Evolutionary conservation across 2,888 invertebrate species (phyloP).

Genomic region (Leptinotarsa haldemani): DNA sequence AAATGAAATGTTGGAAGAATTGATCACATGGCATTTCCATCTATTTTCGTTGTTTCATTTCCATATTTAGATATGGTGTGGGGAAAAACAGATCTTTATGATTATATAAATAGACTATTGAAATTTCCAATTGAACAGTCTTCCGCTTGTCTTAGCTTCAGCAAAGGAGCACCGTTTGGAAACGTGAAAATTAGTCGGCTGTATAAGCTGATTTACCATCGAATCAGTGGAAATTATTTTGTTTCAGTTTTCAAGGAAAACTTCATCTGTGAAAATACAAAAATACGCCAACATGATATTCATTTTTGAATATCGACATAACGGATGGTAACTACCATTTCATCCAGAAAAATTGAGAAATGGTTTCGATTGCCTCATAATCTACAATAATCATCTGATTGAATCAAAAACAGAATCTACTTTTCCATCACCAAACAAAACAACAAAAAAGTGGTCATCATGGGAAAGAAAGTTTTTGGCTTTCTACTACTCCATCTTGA

Average conservation of each 20-base stretch:
- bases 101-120: constrained; percentile 1
- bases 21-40: not conserved
- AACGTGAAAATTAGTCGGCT: not conserved
- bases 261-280: not conserved
- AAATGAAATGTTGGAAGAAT: constrained; percentile 5
- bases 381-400: too few species aligned
- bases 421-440: too few species aligned
- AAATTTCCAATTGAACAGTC: not conserved
- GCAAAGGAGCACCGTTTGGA: not conserved
- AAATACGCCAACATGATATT: too few species aligned
- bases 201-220: not conserved
- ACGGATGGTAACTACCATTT: too few species aligned
- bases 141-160: not conserved
- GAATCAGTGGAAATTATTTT: not conserved
- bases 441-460: too few species aligned
- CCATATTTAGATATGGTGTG: not conserved
- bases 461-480: too few species aligned
- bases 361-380: too few species aligned
- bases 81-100: constrained; percentile 1
- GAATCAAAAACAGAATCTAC: too few species aligned
- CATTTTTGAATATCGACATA: too few species aligned
- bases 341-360: too few species aligned
- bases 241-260: not conserved
- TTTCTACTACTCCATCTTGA: too few species aligned
- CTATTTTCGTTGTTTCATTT: not conserved